A percentile compares a stretch with the other conserved stretches of the same genome.
Evolutionary conservation across 53 echinoderm and acorn worm species (phyloP).

Genomic region (Crossaster papposus): DNA sequence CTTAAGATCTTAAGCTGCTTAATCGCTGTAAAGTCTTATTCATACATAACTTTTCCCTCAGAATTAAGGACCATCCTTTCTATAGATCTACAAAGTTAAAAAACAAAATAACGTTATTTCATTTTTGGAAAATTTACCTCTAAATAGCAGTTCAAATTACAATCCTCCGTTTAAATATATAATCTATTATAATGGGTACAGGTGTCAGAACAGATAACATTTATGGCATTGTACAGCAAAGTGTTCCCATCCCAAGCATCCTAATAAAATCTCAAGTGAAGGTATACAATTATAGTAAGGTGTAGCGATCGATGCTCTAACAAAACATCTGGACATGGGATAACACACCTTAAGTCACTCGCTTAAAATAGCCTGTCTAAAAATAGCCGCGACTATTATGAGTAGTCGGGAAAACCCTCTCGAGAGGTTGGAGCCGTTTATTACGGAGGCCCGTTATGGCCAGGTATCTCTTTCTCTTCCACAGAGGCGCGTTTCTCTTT

Average conservation of each 20-base stretch:
- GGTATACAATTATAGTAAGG: slow-evolving; percentile 2
- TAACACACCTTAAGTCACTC: slow-evolving; percentile 32
- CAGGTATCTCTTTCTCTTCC: too few species aligned
- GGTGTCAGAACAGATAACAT: background rate
- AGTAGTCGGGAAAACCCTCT: slow-evolving; percentile 50
- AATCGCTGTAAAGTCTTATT: background rate
- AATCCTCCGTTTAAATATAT: too few species aligned
- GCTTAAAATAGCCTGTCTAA: slow-evolving; percentile 38
- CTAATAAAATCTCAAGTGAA: background rate
- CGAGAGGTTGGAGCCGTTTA: slow-evolving; percentile 26
- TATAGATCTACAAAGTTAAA: too few species aligned
- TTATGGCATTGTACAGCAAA: background rate
- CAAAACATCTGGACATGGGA: slow-evolving; percentile 27
- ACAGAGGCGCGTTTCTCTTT: too few species aligned
- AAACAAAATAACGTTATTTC: too few species aligned
- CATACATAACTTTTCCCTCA: background rate
- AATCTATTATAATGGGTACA: background rate
- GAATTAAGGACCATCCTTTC: too few species aligned
- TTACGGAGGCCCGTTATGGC: too few species aligned
- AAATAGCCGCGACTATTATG: slow-evolving; percentile 12
- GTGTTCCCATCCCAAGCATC: background rate
- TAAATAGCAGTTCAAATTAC: too few species aligned
- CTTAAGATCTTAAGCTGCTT: background rate
- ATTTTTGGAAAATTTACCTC: too few species aligned
- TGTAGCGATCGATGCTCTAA: slow-evolving; percentile 9